A percentile compares a stretch with the other conserved stretches of the same genome.
Evolutionary conservation across 1,140 invertebrate species (phyloP).

Genomic region (Colletes gigas): DNA sequence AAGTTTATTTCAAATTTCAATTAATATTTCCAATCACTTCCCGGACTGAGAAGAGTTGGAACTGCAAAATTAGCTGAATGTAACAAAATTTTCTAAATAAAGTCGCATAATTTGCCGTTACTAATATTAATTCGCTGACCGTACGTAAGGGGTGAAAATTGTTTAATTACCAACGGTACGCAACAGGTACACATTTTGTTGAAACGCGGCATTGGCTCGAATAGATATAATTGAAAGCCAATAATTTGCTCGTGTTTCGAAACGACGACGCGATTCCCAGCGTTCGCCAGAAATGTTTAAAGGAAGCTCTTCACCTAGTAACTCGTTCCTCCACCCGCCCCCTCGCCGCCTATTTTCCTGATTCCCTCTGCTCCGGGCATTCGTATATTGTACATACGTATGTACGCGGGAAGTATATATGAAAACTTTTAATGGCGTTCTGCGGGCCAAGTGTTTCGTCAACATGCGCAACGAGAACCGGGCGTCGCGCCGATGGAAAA

Average conservation of each 20-base stretch:
- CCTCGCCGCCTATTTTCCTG: constrained; percentile 1
- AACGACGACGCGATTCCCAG: background rate
- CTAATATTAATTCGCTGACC: too few relatives aligned
- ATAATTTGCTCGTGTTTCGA: background rate
- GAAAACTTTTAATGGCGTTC: constrained; percentile 55
- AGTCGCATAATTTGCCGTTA: too few relatives aligned
- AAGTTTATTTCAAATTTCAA: too few relatives aligned
- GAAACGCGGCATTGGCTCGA: too few relatives aligned
- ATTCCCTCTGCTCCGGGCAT: background rate
- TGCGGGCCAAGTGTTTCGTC: constrained; percentile 48
- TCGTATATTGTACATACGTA: background rate
- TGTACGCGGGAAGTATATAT: constrained; percentile 12
- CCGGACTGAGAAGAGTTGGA: too few relatives aligned
- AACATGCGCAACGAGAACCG: constrained; percentile 43
- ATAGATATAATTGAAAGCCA: too few relatives aligned
- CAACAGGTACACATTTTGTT: too few relatives aligned
- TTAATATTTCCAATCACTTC: too few relatives aligned
- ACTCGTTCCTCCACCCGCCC: background rate
- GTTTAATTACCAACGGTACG: too few relatives aligned
- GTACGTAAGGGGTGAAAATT: too few relatives aligned
- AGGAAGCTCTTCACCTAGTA: constrained; percentile 15
- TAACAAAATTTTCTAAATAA: too few relatives aligned
- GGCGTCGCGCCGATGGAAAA: constrained; percentile 39
- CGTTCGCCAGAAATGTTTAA: constrained; percentile 19
- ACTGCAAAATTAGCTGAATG: too few relatives aligned